These are phyloP conservation scores for Coenonympha glycerion DNA, from an alignment of 2,888 invertebrate genomes.

Conservation along the genomic window DNA sequence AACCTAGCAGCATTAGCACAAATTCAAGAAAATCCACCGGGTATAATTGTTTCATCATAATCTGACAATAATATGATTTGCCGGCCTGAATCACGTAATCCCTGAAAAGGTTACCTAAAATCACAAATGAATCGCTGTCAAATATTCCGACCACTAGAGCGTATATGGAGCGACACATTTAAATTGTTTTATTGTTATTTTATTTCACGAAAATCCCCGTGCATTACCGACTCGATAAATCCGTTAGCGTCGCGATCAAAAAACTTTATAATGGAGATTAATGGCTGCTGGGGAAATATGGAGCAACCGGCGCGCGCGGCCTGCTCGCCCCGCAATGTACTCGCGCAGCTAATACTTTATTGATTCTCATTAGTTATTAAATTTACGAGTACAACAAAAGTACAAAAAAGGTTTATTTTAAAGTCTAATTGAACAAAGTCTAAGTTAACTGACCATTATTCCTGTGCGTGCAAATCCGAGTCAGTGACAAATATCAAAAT, in stretches of 20 bases:
- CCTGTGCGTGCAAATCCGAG: too few species aligned
- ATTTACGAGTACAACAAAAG: too few species aligned
- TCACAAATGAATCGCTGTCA: neutral
- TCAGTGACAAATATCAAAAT: too few species aligned
- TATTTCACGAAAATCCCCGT: neutral
- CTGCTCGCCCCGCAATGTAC: neutral
- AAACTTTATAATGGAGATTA: conserved; percentile 14
- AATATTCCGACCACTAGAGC: neutral
- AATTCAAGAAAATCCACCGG: too few species aligned
- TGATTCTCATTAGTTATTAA: too few species aligned
- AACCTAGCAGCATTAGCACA: too few species aligned
- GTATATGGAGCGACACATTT: neutral
- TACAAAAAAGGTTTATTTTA: too few species aligned
- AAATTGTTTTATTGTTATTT: neutral
- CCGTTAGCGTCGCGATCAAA: neutral
- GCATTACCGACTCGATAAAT: conserved; percentile 6
- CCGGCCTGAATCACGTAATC: neutral
- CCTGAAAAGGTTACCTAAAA: neutral
- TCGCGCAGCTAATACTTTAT: neutral
- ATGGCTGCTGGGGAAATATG: conserved; percentile 5
- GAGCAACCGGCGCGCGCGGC: neutral
- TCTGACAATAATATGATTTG: too few species aligned
- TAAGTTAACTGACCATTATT: too few species aligned
- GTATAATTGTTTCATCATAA: too few species aligned
- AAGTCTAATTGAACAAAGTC: too few species aligned